Evolutionary conservation across 1,140 invertebrate species (phyloP), one percentile per base, ranked within the genome.

Genomic region (Drosophila littoralis): DNA sequence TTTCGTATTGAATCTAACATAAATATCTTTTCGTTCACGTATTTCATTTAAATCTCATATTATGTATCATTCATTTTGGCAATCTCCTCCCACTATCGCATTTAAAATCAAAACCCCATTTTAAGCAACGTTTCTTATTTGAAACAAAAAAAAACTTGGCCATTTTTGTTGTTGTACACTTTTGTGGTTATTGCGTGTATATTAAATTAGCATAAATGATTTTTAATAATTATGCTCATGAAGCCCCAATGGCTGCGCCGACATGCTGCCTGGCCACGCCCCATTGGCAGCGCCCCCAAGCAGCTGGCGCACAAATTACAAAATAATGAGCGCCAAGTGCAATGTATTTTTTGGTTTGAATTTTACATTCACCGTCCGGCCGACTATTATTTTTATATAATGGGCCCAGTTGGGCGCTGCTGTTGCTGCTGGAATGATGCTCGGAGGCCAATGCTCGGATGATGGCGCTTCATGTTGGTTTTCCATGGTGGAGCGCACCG

Each of bases 181-280:
- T 79, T 83, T 89, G 83, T 84, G 83, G 84, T 89, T 89, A 89
- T 89, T 77, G 72, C 83, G 80, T 88, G 83, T 88, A 76, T 88
- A 89, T 88, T 89, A 88, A 88, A 88, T 89, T 88, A 88, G 84
- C 83, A 88, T 88, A 88, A 88, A 89, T 88, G 83, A 89, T 88
- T 89, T 88, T 88, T 89, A 89, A 88, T 88, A 88, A 88, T 88
- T 88, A 89, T 89, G 54, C 84, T 75, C 76, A 69, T 79, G 83
- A 64, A 77, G 82, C 68, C 10, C 51, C 22, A n/a, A 42, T 52
- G 48, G 33, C 43, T 59, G 67, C 78, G 66, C 40, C 52, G 43
- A 48, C 45, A 42, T n/a, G 35, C 42, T 63, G 50, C 8, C 51
- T 40, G n/a, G 43, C 36, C 54, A 50, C 42, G 38, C 54, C 67